Conservation (phyloP, 2,797 vertebrate genomes). For the Xiphorhynchus erythropygius region DNA sequence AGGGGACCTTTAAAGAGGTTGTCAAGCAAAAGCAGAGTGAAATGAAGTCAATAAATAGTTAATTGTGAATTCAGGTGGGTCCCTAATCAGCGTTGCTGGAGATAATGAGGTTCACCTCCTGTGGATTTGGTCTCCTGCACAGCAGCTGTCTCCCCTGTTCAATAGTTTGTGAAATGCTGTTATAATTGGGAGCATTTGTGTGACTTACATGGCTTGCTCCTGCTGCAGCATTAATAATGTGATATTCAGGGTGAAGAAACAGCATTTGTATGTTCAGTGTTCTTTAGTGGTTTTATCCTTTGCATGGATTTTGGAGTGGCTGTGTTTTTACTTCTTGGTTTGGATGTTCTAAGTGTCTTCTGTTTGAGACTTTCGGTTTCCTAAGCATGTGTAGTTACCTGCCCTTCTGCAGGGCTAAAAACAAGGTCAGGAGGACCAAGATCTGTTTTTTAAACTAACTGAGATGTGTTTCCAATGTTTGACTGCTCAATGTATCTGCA, state of each 20-base stretch:
- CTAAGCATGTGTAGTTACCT: neutral
- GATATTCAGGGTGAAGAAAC: neutral
- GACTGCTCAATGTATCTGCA: neutral
- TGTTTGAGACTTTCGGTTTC: neutral
- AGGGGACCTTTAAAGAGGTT: neutral
- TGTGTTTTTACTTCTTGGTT: neutral
- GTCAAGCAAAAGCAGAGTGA: neutral
- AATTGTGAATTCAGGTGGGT: constrained; percentile 10
- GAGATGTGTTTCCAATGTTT: neutral
- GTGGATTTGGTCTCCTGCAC: constrained; percentile 1
- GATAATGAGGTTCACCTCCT: constrained; percentile 21
- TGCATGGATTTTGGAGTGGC: neutral
- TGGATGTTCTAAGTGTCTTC: neutral
- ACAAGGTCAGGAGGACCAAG: neutral
- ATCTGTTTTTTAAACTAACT: neutral
- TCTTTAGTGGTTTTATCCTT: neutral
- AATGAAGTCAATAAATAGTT: neutral
- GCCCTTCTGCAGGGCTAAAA: neutral
- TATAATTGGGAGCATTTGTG: neutral
- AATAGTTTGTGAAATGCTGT: neutral
- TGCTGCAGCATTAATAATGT: neutral
- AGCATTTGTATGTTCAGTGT: neutral
- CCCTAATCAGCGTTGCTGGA: neutral
- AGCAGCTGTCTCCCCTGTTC: constrained; percentile 2
- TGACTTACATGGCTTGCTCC: neutral